Conservation (phyloP, 37 sponge, comb jelly and placozoan species). For the Diacarnus erythraeanus region DNA sequence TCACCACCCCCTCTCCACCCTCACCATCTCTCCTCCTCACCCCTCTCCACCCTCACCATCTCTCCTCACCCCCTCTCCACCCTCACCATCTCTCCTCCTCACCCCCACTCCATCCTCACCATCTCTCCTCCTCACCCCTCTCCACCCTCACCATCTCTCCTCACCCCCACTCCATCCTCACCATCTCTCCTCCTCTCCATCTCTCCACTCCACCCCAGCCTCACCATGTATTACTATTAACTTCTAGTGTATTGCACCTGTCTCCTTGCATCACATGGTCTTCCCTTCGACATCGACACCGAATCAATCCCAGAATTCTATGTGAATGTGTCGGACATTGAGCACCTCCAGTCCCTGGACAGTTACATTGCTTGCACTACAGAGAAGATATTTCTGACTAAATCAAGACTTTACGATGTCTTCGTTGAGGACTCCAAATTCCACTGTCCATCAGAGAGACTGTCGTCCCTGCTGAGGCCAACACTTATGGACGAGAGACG, state of each 20-base stretch:
- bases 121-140: not conserved
- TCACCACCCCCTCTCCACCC: not conserved
- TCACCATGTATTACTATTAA: too few species aligned
- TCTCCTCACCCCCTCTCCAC: constrained; percentile 2
- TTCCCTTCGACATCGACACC: constrained; percentile 43
- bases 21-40: too few species aligned
- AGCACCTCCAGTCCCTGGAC: constrained; percentile 32
- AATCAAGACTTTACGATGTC: constrained; percentile 79
- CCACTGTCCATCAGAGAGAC: constrained; percentile 8
- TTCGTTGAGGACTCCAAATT: constrained; percentile 60
- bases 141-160: too few species aligned
- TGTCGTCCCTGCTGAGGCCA: constrained; percentile 48
- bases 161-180: too few species aligned
- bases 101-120: not conserved
- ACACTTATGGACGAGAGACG: constrained; percentile 54
- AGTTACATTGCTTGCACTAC: constrained; percentile 91
- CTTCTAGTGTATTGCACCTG: constrained; percentile 80
- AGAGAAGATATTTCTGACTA: constrained; percentile 82
- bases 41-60: too few species aligned
- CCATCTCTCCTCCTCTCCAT: too few species aligned
- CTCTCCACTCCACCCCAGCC: not conserved
- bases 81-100: not conserved
- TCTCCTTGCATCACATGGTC: constrained; percentile 56
- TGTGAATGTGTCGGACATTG: constrained; percentile 88
- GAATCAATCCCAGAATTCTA: constrained; percentile 82